phyloP scores from a whole-genome alignment of 2,888 invertebrate species.

The Reticulitermes lucifugus region DNA sequence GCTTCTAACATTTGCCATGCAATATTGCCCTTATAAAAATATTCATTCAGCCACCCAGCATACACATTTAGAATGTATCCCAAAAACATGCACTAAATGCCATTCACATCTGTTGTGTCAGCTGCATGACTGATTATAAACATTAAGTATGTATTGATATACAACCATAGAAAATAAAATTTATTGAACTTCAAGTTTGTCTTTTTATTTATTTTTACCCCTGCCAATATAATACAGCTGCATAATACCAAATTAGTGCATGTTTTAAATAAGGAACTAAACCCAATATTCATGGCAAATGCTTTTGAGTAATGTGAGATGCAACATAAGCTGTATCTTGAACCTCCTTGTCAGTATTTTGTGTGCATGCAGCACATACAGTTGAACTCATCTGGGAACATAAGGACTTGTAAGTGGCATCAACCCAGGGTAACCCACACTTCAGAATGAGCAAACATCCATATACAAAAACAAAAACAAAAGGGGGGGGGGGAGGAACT shows the following conservation, averaged over 20 bases:
- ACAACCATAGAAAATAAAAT: slow-evolving; percentile 34
- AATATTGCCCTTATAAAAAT: neutral
- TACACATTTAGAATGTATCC: neutral
- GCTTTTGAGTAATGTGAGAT: neutral
- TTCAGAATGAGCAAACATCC: too few species aligned
- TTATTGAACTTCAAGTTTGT: neutral
- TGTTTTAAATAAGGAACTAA: neutral
- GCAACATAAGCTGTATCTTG: neutral
- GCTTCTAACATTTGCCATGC: slow-evolving; percentile 24
- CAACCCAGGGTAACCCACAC: too few species aligned
- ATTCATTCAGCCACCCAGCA: neutral
- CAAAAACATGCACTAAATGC: slow-evolving; percentile 13
- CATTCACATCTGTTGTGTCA: neutral
- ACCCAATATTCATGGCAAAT: slow-evolving; percentile 21
- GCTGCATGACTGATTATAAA: neutral
- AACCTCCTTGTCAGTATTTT: neutral
- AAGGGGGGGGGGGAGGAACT: too few species aligned
- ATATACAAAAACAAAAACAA: too few species aligned
- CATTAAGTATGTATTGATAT: neutral
- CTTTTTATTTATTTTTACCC: slow-evolving; percentile 24
- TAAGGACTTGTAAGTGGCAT: too few species aligned
- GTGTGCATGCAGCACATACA: neutral
- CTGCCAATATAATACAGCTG: neutral
- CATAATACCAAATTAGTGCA: slow-evolving; percentile 10
- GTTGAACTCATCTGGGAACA: too few species aligned